phyloP scores from a whole-genome alignment of 2,113 vertebrate genomes.

The Callipepla californica region DNA sequence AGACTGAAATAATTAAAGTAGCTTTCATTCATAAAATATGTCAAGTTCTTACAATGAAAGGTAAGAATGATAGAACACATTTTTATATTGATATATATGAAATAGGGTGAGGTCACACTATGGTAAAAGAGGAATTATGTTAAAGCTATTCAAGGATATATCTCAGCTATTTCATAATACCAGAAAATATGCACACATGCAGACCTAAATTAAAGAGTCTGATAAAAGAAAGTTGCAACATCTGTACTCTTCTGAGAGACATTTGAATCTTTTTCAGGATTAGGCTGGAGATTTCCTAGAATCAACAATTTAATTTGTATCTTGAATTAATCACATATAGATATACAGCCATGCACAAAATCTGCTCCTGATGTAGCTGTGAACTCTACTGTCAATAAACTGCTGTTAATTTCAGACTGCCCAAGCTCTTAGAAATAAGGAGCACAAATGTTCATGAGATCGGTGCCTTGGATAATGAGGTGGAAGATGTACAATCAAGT shows the following conservation, averaged over 20 bases:
- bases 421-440: accelerated
- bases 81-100: background rate
- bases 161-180: background rate
- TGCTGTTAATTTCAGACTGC: background rate
- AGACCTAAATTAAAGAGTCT: background rate
- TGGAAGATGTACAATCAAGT: background rate
- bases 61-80: background rate
- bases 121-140: background rate
- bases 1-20: background rate
- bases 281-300: background rate
- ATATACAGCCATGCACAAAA: background rate
- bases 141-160: background rate
- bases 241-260: background rate
- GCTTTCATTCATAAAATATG: background rate
- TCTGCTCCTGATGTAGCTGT: background rate
- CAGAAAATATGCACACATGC: background rate
- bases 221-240: background rate
- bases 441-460: accelerated
- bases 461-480: background rate
- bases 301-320: background rate
- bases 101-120: background rate
- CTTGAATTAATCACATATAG: background rate
- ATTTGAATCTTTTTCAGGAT: background rate
- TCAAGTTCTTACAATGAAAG: background rate
- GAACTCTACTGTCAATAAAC: background rate